Percentiles rank a stretch among this genome's conserved stretches.
These are phyloP conservation scores for Lithophane semibrunnea DNA, from an alignment of 2,888 invertebrate genomes.

Conservation along the genomic window DNA sequence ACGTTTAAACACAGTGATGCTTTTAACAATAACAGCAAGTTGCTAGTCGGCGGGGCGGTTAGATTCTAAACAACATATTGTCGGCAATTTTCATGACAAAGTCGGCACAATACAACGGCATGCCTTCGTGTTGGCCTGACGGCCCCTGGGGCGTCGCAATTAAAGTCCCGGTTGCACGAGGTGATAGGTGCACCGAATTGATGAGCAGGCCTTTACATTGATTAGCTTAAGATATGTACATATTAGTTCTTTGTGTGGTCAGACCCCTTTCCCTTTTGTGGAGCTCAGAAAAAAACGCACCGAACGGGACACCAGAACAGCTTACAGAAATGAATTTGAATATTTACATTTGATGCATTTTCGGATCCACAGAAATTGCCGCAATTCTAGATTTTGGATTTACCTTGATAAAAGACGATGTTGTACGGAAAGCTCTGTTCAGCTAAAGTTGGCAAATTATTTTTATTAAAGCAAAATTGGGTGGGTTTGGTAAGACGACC, in stretches of 20 bases:
- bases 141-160: conserved; percentile 87
- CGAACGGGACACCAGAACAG: neutral
- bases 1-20: conserved; percentile 56
- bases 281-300: neutral
- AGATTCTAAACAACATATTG: conserved; percentile 76
- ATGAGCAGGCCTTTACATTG: conserved; percentile 70
- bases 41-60: conserved; percentile 72
- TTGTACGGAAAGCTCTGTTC: neutral
- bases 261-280: conserved; percentile 16
- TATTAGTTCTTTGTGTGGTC: conserved; percentile 30
- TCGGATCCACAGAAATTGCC: too few species aligned
- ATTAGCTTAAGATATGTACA: conserved; percentile 63
- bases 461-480: neutral
- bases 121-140: conserved; percentile 83
- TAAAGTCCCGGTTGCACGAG: conserved; percentile 80
- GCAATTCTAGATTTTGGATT: neutral
- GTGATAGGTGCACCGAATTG: conserved; percentile 79
- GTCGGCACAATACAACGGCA: conserved; percentile 77
- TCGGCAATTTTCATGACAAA: conserved; percentile 81
- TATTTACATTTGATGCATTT: neutral
- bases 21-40: conserved; percentile 67
- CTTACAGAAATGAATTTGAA: neutral
- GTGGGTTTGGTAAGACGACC: neutral
- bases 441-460: neutral
- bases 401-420: neutral